Evolutionary conservation across 2,113 vertebrate species (phyloP).

Genomic region (Ceratotherium simum): DNA sequence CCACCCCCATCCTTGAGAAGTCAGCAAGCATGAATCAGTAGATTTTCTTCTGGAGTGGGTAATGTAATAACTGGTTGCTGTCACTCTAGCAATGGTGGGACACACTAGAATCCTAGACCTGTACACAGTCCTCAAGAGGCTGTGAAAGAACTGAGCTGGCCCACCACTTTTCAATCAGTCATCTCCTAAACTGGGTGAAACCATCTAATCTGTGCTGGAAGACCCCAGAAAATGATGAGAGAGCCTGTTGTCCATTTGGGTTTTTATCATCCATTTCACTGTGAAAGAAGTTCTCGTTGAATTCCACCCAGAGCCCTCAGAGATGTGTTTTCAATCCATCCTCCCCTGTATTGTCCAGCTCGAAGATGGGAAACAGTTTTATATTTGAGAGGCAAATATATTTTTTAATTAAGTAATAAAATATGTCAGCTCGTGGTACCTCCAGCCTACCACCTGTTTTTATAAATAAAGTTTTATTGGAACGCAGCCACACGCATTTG

Average conservation of each 20-base stretch:
- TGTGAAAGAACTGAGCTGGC: not conserved
- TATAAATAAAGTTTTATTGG: not conserved
- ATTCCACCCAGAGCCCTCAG: not conserved
- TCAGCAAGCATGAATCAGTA: not conserved
- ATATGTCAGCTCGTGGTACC: not conserved
- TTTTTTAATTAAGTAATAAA: not conserved
- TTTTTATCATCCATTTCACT: not conserved
- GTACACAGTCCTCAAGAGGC: not conserved
- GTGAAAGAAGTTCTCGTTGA: not conserved
- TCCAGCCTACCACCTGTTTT: not conserved
- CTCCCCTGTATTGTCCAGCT: not conserved
- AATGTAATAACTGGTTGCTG: not conserved
- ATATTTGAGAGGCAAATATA: not conserved
- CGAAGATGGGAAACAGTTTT: not conserved
- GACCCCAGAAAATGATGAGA: not conserved
- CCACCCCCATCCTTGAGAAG: not conserved
- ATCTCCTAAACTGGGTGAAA: not conserved
- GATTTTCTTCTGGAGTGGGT: not conserved
- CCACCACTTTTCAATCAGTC: not conserved
- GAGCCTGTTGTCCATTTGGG: not conserved
- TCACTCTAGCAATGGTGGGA: not conserved
- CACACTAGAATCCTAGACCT: not conserved
- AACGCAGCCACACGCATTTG: not conserved
- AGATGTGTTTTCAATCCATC: not conserved
- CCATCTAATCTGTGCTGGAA: not conserved